Base-by-base conservation (phyloP, 2,113 vertebrate species). In the Pipa parva region DNA sequence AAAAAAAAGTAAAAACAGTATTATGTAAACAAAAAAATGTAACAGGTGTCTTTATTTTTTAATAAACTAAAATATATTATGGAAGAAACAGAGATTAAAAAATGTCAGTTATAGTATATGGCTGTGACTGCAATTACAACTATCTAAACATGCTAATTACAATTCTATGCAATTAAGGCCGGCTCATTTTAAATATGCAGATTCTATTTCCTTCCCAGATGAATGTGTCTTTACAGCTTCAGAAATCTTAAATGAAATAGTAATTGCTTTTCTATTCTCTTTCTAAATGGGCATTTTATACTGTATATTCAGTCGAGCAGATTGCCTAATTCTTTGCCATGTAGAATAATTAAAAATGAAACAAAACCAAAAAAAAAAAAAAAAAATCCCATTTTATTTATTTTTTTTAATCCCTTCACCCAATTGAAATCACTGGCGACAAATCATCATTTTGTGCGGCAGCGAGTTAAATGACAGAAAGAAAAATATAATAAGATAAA, bases 61-160 rank as follows among this genome's bases (percentile, higher is more conserved):
- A n/a, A n/a, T 36, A 36, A 36, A 7, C 10, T 36, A 4, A 7
- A 36, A 36, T 3, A 36, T 3, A 36, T 36, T 36, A 12, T 2
- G 15, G 33, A 36, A 13, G 10, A 36, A 36, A 36, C 1, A 36
- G 15, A 12, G 1, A 36, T 12, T 36, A 7, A 12, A 13, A 11
- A 36, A 36, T 36, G 15, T 36, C 81, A 86, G 88, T 85, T 88
- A 89, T 86, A 83, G 82, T 83, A 77, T 75, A 78, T 83, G 85
- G 82, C 86, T 87, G 85, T 85, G 84, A 86, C 87, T 84, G 85
- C 87, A 89, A 89, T 89, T 83, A 89, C 82, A 87, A 83, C 81
- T 88, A 87, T 82, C 83, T 83, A 87, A 84, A 84, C 85, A 85
- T 86, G 83, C 83, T 88, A 89, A 89, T 89, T 88, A 86, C 85